Percentiles rank a stretch among this genome's conserved stretches.
phyloP scores from a whole-genome alignment of 2,888 invertebrate species.

The Platypus cylindrus region DNA sequence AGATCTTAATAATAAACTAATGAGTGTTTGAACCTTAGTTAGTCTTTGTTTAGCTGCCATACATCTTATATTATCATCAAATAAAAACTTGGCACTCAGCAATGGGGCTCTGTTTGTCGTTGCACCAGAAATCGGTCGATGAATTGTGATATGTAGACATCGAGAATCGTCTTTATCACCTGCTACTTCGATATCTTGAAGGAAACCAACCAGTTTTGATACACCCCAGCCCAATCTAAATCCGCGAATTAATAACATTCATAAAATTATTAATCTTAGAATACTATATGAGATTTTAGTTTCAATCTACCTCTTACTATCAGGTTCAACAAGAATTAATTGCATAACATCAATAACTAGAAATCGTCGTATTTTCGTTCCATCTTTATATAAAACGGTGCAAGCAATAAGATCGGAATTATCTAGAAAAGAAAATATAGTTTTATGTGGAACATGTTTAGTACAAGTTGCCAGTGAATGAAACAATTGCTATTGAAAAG shows the following conservation, averaged over 20 bases:
- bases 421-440: constrained; percentile 47
- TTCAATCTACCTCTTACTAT: constrained; percentile 52
- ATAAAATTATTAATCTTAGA: neutral
- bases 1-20: no score
- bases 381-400: constrained; percentile 82
- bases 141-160: constrained; percentile 86
- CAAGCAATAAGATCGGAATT: constrained; percentile 97
- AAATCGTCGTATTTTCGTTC: constrained; percentile 81
- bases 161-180: constrained; percentile 96
- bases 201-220: constrained; percentile 87
- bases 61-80: constrained; percentile 97
- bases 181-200: constrained; percentile 90
- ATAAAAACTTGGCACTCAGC: constrained; percentile 86
- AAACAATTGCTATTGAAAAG: constrained; percentile 22
- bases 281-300: neutral
- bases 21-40: no score
- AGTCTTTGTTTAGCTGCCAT: constrained; percentile 94
- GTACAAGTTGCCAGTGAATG: constrained; percentile 16
- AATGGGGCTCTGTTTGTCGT: constrained; percentile 62
- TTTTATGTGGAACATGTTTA: constrained; percentile 21
- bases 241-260: no score
- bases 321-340: constrained; percentile 94
- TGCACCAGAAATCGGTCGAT: constrained; percentile 57
- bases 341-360: constrained; percentile 92
- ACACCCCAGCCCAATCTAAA: constrained; percentile 84